Conservation (phyloP, 2,888 invertebrate genomes). For the Ormia ochracea region DNA sequence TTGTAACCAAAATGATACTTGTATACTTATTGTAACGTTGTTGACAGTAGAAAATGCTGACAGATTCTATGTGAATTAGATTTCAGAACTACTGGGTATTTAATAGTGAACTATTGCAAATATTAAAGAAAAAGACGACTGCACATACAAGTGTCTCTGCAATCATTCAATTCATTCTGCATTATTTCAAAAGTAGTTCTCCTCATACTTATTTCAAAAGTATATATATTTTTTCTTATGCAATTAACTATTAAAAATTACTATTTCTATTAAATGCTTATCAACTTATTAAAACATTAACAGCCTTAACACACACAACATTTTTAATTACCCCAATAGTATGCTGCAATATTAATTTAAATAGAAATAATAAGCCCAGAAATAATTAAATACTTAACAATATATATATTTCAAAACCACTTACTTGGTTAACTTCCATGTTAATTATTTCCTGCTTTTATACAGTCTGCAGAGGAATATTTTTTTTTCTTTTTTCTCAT, state of each 20-base stretch:
- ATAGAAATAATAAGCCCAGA: not conserved
- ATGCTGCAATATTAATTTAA: not conserved
- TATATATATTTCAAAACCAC: not conserved
- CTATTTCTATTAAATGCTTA: not conserved
- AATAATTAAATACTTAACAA: too few species aligned
- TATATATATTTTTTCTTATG: not conserved
- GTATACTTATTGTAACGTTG: too few species aligned
- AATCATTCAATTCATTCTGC: too few species aligned
- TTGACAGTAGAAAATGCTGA: too few species aligned
- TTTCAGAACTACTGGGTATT: not conserved
- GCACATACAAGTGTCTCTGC: not conserved
- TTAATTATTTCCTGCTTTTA: not conserved
- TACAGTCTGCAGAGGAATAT: not conserved
- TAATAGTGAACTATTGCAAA: too few species aligned
- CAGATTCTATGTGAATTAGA: too few species aligned
- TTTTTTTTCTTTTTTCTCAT: not conserved
- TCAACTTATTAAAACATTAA: not conserved
- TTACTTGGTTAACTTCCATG: not conserved
- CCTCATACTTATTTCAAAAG: not conserved
- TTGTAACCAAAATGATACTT: too few species aligned
- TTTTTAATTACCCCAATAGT: not conserved
- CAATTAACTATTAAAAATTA: not conserved
- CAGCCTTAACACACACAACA: not conserved
- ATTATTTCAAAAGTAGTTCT: not conserved
- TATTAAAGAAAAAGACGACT: too few species aligned